phyloP scores from a whole-genome alignment of 2,888 invertebrate genomes.

The Lasioglossum villosulum region DNA sequence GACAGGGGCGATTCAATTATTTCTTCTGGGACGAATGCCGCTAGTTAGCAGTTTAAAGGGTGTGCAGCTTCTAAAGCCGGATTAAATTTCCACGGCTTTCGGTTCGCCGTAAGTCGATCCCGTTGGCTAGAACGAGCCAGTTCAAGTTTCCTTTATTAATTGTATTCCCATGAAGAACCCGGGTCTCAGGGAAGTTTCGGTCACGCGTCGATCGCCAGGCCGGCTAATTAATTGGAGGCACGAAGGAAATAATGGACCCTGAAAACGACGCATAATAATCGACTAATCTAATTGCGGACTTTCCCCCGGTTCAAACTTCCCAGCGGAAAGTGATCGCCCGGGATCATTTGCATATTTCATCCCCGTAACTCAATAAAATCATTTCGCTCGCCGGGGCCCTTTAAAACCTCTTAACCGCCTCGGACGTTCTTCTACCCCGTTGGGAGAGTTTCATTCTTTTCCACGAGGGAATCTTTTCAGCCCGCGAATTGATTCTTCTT shows the following conservation, averaged over 20 bases:
- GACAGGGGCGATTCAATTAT: conserved; percentile 44
- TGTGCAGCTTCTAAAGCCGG: conserved; percentile 31
- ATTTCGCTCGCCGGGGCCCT: conserved; percentile 31
- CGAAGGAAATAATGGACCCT: conserved; percentile 17
- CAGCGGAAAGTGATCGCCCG: conserved; percentile 36
- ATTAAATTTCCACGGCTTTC: conserved; percentile 59
- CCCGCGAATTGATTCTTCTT: background rate
- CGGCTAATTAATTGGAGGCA: background rate
- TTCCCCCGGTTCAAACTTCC: conserved; percentile 42
- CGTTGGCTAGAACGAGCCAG: conserved; percentile 32
- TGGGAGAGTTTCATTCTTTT: background rate
- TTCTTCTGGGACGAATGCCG: conserved; percentile 30
- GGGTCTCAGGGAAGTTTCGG: background rate
- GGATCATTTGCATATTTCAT: conserved; percentile 52
- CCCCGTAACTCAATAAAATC: conserved; percentile 38
- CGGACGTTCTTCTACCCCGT: background rate
- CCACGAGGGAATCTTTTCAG: background rate
- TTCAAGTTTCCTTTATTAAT: conserved; percentile 52
- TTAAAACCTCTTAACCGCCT: conserved; percentile 30
- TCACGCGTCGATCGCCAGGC: conserved; percentile 13
- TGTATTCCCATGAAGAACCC: background rate
- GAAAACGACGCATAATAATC: conserved; percentile 41
- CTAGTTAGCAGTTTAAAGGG: conserved; percentile 41
- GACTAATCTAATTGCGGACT: conserved; percentile 46
- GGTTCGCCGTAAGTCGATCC: conserved; percentile 49